Conservation (phyloP, 1,140 invertebrate species). For the Aricia agestis region DNA sequence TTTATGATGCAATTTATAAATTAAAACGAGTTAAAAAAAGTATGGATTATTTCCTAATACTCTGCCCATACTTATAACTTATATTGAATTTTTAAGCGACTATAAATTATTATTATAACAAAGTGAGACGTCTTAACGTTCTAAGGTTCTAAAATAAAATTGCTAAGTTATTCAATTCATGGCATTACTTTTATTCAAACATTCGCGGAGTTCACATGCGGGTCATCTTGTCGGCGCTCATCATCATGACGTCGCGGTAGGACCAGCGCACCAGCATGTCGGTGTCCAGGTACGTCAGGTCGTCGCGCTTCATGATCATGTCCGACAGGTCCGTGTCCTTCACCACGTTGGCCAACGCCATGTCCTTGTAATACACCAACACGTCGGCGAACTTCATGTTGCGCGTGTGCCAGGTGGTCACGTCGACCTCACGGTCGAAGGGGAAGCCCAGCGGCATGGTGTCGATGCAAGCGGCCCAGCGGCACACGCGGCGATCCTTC, state of each 20-base stretch:
- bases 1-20: too few species aligned
- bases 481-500: slow-evolving; percentile 71
- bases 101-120: too few species aligned
- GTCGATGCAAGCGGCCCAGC: slow-evolving; percentile 75
- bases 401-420: slow-evolving; percentile 76
- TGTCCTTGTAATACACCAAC: slow-evolving; percentile 77
- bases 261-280: slow-evolving; percentile 54
- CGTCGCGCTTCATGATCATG: slow-evolving; percentile 59
- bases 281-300: slow-evolving; percentile 53
- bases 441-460: slow-evolving; percentile 80
- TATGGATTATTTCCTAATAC: too few species aligned
- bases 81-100: too few species aligned
- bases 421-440: slow-evolving; percentile 80
- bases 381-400: slow-evolving; percentile 83
- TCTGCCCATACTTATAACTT: too few species aligned
- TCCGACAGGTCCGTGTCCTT: slow-evolving; percentile 56
- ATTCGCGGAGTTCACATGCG: slow-evolving; percentile 39
- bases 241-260: slow-evolving; percentile 61
- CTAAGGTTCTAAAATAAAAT: neutral
- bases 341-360: slow-evolving; percentile 44
- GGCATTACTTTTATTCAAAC: neutral
- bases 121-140: too few species aligned
- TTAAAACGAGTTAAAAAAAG: too few species aligned
- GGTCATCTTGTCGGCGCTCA: slow-evolving; percentile 52
- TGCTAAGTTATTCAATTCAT: neutral